Conservation (phyloP, 1,140 invertebrate species). For the Andricus grossulariae region DNA sequence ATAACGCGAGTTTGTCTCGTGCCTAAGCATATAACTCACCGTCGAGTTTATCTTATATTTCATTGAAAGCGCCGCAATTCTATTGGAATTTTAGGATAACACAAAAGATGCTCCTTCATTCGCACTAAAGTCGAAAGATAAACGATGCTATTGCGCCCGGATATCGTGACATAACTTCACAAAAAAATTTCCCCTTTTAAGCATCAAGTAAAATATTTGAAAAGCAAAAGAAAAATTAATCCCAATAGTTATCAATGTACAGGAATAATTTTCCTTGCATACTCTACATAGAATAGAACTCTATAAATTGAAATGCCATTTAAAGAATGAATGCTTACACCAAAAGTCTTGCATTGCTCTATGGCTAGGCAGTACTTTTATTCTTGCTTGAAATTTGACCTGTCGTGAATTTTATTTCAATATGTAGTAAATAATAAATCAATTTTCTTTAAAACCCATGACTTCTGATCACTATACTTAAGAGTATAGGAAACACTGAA, state of each 20-base stretch:
- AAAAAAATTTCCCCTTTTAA: background rate
- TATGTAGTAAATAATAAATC: no score
- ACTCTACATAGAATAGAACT: no score
- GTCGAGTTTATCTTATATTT: constrained; percentile 39
- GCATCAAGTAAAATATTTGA: background rate
- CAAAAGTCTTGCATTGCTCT: no score
- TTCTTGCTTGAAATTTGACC: no score
- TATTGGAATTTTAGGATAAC: constrained; percentile 29
- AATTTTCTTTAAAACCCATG: no score
- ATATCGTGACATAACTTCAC: background rate
- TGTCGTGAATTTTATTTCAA: no score
- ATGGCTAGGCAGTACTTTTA: no score
- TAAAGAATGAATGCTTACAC: no score
- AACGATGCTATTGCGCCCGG: constrained; percentile 29
- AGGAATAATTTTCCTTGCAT: no score
- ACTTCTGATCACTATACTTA: background rate
- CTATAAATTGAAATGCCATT: no score
- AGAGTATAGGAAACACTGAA: background rate
- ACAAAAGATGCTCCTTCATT: constrained; percentile 19
- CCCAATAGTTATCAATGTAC: no score
- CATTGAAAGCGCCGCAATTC: constrained; percentile 32
- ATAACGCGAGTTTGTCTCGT: constrained; percentile 47
- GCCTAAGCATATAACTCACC: constrained; percentile 46
- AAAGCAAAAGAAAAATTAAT: no score
- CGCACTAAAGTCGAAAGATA: constrained; percentile 7